Evolutionary conservation across 2,888 invertebrate genomes (phyloP).

Genomic region (Catocala nupta): DNA sequence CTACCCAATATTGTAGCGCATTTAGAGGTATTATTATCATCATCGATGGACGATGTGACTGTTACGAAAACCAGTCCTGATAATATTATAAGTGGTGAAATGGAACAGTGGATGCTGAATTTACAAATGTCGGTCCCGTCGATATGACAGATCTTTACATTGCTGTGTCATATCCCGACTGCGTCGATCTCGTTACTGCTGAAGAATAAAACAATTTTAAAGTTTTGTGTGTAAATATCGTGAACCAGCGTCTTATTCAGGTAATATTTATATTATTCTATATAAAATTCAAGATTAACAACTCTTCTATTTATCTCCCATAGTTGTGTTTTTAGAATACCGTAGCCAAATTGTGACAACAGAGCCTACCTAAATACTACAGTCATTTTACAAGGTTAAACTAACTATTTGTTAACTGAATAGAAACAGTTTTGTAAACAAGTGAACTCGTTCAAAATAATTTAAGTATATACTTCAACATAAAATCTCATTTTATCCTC

Average conservation of each 20-base stretch:
- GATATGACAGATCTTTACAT: conserved; percentile 89
- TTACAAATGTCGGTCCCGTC: conserved; percentile 90
- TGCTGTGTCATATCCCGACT: conserved; percentile 90
- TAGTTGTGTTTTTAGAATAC: too few species aligned
- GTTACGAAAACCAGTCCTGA: conserved; percentile 89
- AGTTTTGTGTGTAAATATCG: conserved; percentile 76
- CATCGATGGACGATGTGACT: too few species aligned
- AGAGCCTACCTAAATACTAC: too few species aligned
- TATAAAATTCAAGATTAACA: background rate
- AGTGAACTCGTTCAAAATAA: too few species aligned
- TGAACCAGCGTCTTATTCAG: conserved; percentile 82
- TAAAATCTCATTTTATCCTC: conserved; percentile 21
- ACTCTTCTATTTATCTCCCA: too few species aligned
- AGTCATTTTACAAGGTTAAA: too few species aligned
- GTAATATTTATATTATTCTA: conserved; percentile 48
- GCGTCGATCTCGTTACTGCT: conserved; percentile 84
- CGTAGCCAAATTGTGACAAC: too few species aligned
- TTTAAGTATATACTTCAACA: too few species aligned
- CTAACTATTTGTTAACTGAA: too few species aligned
- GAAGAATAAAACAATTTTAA: conserved; percentile 62
- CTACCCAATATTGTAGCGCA: too few species aligned
- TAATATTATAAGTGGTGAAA: conserved; percentile 92
- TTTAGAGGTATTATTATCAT: too few species aligned
- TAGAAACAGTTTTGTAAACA: too few species aligned
- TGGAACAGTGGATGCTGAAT: conserved; percentile 89